phyloP scores from a whole-genome alignment of 2,797 vertebrate species.

The Ctenosaura bakeri region DNA sequence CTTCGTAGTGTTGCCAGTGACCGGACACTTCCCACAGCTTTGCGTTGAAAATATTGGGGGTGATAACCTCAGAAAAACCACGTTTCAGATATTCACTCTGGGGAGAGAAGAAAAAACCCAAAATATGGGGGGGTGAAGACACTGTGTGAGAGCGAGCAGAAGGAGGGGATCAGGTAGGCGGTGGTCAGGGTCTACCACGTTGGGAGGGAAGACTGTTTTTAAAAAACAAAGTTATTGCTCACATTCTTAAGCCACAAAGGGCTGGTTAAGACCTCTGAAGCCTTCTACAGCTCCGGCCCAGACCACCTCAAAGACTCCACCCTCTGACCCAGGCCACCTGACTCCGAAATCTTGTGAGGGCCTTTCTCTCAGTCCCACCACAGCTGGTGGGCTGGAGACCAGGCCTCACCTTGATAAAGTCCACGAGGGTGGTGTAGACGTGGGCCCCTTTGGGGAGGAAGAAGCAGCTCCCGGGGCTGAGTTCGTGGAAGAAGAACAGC shows the following conservation, averaged over 20 bases:
- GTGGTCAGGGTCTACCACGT: no score
- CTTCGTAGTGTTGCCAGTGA: conserved; percentile 94
- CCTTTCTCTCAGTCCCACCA: no score
- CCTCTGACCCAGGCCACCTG: no score
- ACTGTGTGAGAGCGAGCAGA: neutral
- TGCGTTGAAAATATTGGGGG: conserved; percentile 90
- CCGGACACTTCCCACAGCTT: conserved; percentile 92
- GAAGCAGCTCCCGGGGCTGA: conserved; percentile 96
- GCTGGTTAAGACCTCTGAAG: no score
- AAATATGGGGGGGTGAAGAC: neutral
- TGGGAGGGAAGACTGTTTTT: no score
- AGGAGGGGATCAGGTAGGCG: neutral
- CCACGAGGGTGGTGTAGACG: conserved; percentile 90
- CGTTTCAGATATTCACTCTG: conserved; percentile 89
- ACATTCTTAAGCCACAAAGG: no score
- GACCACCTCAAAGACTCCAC: no score
- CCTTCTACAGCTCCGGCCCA: no score
- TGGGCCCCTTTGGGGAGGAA: conserved; percentile 93
- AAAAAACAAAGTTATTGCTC: no score
- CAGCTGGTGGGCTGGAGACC: no score
- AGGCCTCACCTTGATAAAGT: conserved; percentile 87
- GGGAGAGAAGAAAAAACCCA: neutral
- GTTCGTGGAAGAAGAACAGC: conserved; percentile 93
- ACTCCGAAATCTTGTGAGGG: no score
- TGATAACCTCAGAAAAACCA: conserved; percentile 93